These are phyloP conservation scores for Oostethus manadensis DNA, from an alignment of 2,113 vertebrate genomes.

Conservation along the genomic window DNA sequence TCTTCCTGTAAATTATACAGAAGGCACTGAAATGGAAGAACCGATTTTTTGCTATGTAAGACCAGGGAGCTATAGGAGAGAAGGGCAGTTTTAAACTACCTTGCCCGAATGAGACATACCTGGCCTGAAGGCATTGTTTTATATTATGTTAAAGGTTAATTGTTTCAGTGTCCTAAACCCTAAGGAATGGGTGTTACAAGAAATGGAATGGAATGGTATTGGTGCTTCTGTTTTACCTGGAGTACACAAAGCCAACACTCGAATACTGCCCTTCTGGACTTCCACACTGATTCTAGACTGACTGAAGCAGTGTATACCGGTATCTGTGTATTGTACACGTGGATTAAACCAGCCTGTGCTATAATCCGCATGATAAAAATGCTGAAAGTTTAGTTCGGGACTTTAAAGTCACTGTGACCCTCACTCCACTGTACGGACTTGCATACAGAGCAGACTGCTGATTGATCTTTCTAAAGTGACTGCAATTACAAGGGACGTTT, in stretches of 20 bases:
- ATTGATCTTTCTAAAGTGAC: conserved; percentile 70
- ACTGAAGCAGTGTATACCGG: background rate
- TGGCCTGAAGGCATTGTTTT: conserved; percentile 19
- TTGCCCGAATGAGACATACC: conserved; percentile 22
- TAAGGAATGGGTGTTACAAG: conserved; percentile 30
- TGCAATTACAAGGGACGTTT: conserved; percentile 61
- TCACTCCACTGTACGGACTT: conserved; percentile 35
- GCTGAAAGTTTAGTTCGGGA: conserved; percentile 52
- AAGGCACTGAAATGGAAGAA: conserved; percentile 42
- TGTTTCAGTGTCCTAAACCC: conserved; percentile 29
- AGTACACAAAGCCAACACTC: conserved; percentile 37
- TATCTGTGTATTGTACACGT: conserved; percentile 17
- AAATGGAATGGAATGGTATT: conserved; percentile 18
- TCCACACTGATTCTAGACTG: conserved; percentile 55
- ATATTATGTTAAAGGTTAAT: conserved; percentile 34
- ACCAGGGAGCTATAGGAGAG: conserved; percentile 10
- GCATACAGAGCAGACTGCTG: conserved; percentile 67
- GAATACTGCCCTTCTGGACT: conserved; percentile 36
- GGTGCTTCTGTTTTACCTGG: conserved; percentile 18
- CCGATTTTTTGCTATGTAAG: conserved; percentile 40
- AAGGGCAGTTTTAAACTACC: conserved; percentile 4
- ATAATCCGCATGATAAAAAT: conserved; percentile 72
- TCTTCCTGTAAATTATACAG: conserved; percentile 68
- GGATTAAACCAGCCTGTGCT: conserved; percentile 20
- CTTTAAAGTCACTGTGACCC: conserved; percentile 73